A percentile compares a stretch with the other conserved stretches of the same genome.
phyloP scores from a whole-genome alignment of 2,113 vertebrate species.

The Mobula birostris region DNA sequence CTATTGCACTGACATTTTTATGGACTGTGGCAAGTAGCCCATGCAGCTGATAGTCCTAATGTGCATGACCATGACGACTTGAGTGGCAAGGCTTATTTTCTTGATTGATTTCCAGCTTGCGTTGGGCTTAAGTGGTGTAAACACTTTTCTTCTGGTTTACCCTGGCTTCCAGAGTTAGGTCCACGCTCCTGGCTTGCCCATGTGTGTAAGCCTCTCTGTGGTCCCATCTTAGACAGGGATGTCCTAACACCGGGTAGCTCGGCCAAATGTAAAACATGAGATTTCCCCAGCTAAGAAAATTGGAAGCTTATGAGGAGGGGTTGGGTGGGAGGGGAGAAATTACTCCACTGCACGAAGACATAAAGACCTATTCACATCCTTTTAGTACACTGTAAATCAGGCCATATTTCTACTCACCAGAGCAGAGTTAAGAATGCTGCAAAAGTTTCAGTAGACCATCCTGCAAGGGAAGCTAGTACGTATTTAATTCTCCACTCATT shows the following conservation, averaged over 20 bases:
- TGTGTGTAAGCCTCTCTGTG: neutral
- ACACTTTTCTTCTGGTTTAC: neutral
- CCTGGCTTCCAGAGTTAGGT: neutral
- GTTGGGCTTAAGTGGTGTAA: neutral
- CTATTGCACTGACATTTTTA: conserved; percentile 25
- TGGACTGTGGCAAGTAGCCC: neutral
- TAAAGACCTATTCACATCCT: neutral
- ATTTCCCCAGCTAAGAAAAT: neutral
- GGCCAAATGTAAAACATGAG: neutral
- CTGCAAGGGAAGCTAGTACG: neutral
- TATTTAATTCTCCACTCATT: neutral
- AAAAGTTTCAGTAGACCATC: neutral
- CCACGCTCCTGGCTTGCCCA: neutral
- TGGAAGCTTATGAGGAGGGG: neutral
- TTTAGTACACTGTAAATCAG: neutral
- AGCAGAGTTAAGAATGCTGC: neutral
- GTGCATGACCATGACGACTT: neutral
- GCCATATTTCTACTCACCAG: neutral
- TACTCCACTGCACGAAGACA: neutral
- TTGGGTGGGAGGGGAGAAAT: neutral
- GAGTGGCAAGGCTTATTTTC: neutral
- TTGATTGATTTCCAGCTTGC: neutral
- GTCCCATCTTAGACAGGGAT: neutral
- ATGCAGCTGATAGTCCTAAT: neutral
- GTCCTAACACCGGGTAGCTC: neutral